These are phyloP conservation scores for Amniataba percoides DNA, from an alignment of 2,797 vertebrate genomes.

Conservation along the genomic window DNA sequence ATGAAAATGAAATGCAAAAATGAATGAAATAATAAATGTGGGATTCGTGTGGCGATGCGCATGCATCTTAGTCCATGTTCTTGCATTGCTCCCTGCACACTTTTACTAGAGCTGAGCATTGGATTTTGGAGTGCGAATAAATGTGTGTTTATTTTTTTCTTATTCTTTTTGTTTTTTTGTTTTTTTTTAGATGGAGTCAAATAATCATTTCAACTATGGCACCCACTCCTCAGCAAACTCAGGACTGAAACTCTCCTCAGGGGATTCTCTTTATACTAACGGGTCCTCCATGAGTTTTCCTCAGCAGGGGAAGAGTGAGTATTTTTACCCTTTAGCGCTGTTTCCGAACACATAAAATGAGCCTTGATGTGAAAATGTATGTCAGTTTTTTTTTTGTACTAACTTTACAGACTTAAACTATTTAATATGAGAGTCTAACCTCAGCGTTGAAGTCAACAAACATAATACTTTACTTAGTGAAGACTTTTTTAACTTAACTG, in stretches of 20 bases:
- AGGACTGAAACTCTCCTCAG: slow-evolving; percentile 97
- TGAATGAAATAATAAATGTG: slow-evolving; percentile 26
- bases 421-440: not conserved
- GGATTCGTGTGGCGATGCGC: not conserved
- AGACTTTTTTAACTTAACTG: not conserved
- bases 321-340: slow-evolving; percentile 7
- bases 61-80: not conserved
- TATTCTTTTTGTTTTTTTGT: not conserved
- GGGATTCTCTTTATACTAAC: slow-evolving; percentile 94
- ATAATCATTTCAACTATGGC: slow-evolving; percentile 95
- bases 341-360: not conserved
- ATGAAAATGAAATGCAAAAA: slow-evolving; percentile 8
- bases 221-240: slow-evolving; percentile 94
- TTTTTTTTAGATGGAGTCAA: slow-evolving; percentile 93
- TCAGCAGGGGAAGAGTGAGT: slow-evolving; percentile 95
- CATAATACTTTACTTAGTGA: not conserved
- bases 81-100: not conserved
- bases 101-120: not conserved
- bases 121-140: not conserved
- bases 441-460: not conserved
- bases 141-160: not conserved
- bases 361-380: not conserved
- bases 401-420: not conserved
- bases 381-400: not conserved
- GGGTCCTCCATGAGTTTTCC: slow-evolving; percentile 93